phyloP scores from a whole-genome alignment of 2,113 vertebrate genomes.

The Machaerirhynchus nigripectus region DNA sequence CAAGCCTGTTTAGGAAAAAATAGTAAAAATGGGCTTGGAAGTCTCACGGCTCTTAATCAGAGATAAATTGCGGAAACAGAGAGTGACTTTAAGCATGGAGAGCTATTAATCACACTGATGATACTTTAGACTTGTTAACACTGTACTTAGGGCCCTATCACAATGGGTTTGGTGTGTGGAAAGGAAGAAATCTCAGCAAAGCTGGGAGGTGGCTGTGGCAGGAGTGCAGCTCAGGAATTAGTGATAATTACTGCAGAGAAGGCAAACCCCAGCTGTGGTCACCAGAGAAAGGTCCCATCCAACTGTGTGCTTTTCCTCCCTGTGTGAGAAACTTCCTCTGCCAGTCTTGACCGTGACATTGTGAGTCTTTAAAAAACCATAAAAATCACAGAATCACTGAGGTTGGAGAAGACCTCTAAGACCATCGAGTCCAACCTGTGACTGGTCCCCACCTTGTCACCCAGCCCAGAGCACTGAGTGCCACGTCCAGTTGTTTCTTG shows the following conservation, averaged over 20 bases:
- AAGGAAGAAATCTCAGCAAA: not conserved
- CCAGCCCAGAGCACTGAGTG: not conserved
- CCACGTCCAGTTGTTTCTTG: not conserved
- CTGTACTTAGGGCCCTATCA: not conserved
- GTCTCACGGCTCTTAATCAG: constrained; percentile 44
- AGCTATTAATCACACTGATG: constrained; percentile 37
- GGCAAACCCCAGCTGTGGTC: not conserved
- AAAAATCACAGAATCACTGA: not conserved
- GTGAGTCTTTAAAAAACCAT: not conserved
- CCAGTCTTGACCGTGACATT: not conserved
- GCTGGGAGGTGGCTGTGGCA: not conserved
- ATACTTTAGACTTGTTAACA: not conserved
- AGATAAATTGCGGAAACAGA: not conserved
- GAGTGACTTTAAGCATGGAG: constrained; percentile 2
- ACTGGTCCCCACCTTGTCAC: not conserved
- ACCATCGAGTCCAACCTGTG: not conserved
- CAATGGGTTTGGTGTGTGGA: not conserved
- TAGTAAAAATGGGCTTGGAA: constrained; percentile 15
- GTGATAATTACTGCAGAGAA: not conserved
- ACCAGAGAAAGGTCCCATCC: not conserved
- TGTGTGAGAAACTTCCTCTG: not conserved
- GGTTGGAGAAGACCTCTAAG: not conserved
- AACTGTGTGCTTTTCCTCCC: not conserved
- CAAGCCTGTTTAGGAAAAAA: constrained; percentile 21
- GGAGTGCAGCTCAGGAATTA: not conserved